Evolutionary conservation across 2,797 vertebrate species (phyloP).

Genomic region (Micropoecilia bifurca): DNA sequence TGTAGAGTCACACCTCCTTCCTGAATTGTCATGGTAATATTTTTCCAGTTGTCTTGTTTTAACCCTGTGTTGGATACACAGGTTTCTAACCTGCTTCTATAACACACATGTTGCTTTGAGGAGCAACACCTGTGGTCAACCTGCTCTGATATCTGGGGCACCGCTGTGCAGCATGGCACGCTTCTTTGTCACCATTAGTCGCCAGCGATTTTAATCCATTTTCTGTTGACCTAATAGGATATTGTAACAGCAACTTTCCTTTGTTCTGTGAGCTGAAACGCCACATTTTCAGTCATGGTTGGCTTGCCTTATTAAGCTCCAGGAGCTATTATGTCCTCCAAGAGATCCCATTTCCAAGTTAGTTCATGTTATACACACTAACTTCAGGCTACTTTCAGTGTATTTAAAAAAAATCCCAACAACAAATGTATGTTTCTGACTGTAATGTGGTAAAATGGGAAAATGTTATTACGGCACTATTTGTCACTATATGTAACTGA

Average conservation of each 20-base stretch:
- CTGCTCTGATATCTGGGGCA: conserved; percentile 46
- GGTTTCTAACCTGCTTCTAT: conserved; percentile 39
- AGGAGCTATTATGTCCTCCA: not conserved
- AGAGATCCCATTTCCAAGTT: not conserved
- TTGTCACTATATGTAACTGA: not conserved
- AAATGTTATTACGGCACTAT: not conserved
- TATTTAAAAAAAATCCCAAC: not conserved
- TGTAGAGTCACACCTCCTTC: not conserved
- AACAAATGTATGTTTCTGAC: not conserved
- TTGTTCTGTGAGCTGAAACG: conserved; percentile 37
- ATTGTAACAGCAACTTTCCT: conserved; percentile 45
- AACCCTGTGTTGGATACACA: conserved; percentile 10
- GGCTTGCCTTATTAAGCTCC: conserved; percentile 32
- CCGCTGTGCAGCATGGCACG: conserved; percentile 41
- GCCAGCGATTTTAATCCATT: conserved; percentile 44
- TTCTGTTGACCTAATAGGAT: conserved; percentile 33
- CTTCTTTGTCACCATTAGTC: conserved; percentile 50
- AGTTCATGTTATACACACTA: not conserved
- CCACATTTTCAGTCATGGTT: conserved; percentile 47
- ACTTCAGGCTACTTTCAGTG: not conserved
- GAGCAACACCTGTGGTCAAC: conserved; percentile 47
- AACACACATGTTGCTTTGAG: conserved; percentile 28
- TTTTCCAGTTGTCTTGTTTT: conserved; percentile 7
- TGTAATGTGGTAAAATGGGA: not conserved
- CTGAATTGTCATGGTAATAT: not conserved